Evolutionary conservation across 2,888 invertebrate genomes (phyloP), one percentile per base, ranked within the genome.

Genomic region (Gortyna flavago): DNA sequence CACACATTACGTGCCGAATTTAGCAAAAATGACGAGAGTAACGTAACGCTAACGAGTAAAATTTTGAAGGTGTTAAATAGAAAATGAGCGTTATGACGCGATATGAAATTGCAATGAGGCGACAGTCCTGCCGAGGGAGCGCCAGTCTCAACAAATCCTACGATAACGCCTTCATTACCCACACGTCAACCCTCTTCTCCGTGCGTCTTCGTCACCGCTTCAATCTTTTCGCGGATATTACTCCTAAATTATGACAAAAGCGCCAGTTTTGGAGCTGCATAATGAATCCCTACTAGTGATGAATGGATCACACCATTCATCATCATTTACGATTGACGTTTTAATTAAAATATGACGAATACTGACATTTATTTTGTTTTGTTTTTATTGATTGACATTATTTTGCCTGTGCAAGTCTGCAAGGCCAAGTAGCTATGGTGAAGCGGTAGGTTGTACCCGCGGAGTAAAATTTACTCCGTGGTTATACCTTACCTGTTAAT

Each of bases 201-300:
- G 77, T 87, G 86, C 92, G 93, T 95, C 94, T 94, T 92, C 93
- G 94, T 94, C 94, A 93, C 91, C 90, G 87, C 94, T 93, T 94
- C 95, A 95, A 96, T 96, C 95, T 96, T 94, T 95, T 94, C 92
- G 93, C 95, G 95, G 95, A 96, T 95, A 96, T 96, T 96, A 95
- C 94, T 90, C 93, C 93, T 92, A 94, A 95, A 95, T 95, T 95
- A 95, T 95, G 94, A 95, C 93, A 94, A 93, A 94, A 94, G 93
- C 90, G 92, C 88, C 89, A 92, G 90, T 93, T 93, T 91, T 91
- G 87, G 91, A 89, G 90, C 90, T 93, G 93, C 94, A 95, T 93
- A 93, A 94, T 93, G 93, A 94, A 92, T 92, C 91, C 87, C 71
- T 71, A 81, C 89, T 88, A 84, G 90, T 95, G 95, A 95, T 95